Conservation (phyloP, 2,888 invertebrate species). For the Eucera pruinosa region DNA sequence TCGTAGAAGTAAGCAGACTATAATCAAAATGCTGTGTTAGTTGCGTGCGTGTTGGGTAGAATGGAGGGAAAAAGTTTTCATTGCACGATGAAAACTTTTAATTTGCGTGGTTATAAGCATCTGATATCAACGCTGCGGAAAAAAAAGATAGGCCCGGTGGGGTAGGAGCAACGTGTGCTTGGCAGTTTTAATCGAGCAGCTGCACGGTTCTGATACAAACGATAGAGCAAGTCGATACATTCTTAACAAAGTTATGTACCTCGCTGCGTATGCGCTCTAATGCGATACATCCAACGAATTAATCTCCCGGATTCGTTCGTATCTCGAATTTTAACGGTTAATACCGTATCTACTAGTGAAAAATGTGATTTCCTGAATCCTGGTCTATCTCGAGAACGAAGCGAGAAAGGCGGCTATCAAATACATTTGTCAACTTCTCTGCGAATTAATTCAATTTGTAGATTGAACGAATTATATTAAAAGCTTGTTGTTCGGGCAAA, state of each 20-base stretch:
- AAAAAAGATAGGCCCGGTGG: slow-evolving; percentile 41
- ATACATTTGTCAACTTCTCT: no score
- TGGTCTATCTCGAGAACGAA: no score
- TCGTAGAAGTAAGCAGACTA: background rate
- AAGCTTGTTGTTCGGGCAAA: background rate
- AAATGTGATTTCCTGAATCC: no score
- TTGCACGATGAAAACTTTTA: slow-evolving; percentile 59
- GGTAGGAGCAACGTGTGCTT: slow-evolving; percentile 44
- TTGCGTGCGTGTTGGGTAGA: slow-evolving; percentile 28
- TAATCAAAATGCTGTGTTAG: background rate
- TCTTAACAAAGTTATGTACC: slow-evolving; percentile 54
- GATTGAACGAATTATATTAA: background rate
- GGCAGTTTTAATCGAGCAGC: slow-evolving; percentile 56
- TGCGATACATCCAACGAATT: slow-evolving; percentile 31
- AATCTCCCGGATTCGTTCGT: slow-evolving; percentile 25
- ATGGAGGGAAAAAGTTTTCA: slow-evolving; percentile 42
- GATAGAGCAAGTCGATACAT: slow-evolving; percentile 40
- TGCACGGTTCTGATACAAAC: slow-evolving; percentile 37
- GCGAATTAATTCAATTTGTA: background rate
- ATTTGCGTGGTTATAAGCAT: slow-evolving; percentile 54
- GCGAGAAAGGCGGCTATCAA: no score
- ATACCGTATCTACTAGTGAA: background rate
- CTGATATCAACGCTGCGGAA: slow-evolving; percentile 36
- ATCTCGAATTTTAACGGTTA: slow-evolving; percentile 17
- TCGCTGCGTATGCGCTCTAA: slow-evolving; percentile 6